Conservation (phyloP, 1,140 invertebrate species). For the Drosophila novamexicana region DNA sequence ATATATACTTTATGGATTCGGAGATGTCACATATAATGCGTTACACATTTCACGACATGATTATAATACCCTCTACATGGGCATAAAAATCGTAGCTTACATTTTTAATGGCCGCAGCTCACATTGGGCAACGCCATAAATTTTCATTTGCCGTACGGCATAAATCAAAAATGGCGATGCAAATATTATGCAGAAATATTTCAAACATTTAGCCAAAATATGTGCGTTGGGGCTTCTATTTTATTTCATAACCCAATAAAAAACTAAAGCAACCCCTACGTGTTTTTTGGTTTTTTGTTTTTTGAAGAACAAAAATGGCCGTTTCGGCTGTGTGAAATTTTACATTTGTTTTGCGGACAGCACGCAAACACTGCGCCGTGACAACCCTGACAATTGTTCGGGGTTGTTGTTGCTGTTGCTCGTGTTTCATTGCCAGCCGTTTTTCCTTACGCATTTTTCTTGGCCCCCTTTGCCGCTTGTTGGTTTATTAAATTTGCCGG, state of each 20-base stretch:
- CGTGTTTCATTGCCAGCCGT: slow-evolving; percentile 29
- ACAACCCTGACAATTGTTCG: slow-evolving; percentile 28
- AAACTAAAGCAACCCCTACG: slow-evolving; percentile 40
- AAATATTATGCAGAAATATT: slow-evolving; percentile 66
- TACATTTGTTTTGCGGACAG: slow-evolving; percentile 36
- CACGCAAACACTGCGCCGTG: slow-evolving; percentile 1
- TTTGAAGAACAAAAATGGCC: no score
- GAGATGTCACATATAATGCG: no score
- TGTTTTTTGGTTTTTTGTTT: no score
- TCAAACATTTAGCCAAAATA: slow-evolving; percentile 68
- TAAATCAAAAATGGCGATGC: slow-evolving; percentile 80
- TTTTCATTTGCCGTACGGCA: slow-evolving; percentile 68
- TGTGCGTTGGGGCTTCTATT: slow-evolving; percentile 35
- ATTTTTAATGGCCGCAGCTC: slow-evolving; percentile 27
- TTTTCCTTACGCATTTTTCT: slow-evolving; percentile 29
- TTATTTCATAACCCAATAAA: slow-evolving; percentile 31
- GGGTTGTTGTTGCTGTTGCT: slow-evolving; percentile 21
- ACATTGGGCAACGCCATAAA: slow-evolving; percentile 49
- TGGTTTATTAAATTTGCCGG: slow-evolving; percentile 75
- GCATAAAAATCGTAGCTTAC: not conserved
- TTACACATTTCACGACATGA: no score
- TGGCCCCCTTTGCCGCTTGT: slow-evolving; percentile 10
- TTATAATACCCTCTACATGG: no score
- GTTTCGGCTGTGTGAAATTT: slow-evolving; percentile 42
- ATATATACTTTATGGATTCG: no score